These are phyloP conservation scores for Enteromius viviparus DNA, from an alignment of 2,797 vertebrate genomes.

Conservation along the genomic window DNA sequence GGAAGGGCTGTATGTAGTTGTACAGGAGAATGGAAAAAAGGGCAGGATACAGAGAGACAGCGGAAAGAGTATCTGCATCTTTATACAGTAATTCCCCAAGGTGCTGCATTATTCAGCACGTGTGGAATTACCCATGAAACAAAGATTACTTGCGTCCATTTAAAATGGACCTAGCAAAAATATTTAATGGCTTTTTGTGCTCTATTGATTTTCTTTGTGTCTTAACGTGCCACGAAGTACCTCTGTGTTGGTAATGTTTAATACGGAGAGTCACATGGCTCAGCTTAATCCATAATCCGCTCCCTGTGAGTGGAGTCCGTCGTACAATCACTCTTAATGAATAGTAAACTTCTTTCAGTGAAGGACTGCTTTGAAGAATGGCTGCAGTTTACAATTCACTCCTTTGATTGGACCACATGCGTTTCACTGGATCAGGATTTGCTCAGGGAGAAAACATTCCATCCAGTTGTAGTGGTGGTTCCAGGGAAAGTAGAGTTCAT, in stretches of 20 bases:
- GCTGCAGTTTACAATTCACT: not conserved
- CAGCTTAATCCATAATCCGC: slow-evolving; percentile 53
- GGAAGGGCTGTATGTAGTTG: not conserved
- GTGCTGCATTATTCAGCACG: slow-evolving; percentile 56
- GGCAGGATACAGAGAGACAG: not conserved
- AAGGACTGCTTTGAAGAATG: not conserved
- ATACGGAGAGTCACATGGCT: slow-evolving; percentile 46
- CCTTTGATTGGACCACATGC: not conserved
- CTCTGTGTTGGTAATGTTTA: slow-evolving; percentile 9
- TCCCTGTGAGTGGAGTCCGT: slow-evolving; percentile 23
- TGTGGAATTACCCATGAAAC: slow-evolving; percentile 36
- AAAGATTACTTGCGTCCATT: not conserved
- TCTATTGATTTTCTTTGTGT: slow-evolving; percentile 8
- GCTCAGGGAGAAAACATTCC: not conserved
- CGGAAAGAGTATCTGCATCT: slow-evolving; percentile 36
- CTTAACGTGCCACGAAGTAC: not conserved
- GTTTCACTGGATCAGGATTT: not conserved
- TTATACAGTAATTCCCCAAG: not conserved
- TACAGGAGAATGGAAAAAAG: slow-evolving; percentile 16
- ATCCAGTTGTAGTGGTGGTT: not conserved
- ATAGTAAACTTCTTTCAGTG: slow-evolving; percentile 15
- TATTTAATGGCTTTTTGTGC: not conserved
- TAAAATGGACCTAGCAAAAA: not conserved
- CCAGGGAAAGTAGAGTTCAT: not conserved
- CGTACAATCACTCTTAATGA: slow-evolving; percentile 7